Base-by-base conservation (phyloP, 1,140 invertebrate species). In the Scaptomyza montana region DNA sequence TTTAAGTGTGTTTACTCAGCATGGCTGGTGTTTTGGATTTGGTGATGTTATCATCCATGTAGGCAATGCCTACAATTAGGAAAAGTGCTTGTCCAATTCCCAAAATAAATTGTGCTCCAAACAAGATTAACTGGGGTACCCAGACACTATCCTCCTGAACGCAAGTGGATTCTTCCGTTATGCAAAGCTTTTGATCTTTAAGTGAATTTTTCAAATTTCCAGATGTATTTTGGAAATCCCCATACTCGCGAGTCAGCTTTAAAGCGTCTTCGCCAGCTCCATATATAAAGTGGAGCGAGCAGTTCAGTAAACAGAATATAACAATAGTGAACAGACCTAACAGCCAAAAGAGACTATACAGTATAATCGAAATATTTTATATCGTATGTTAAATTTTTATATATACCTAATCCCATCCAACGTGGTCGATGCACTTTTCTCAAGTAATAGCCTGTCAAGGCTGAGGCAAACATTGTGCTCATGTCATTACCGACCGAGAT, bases 261-360 rank as follows among this genome's bases (percentile, higher is more conserved):
- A 96, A 85, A 0, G 95, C 95, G 72, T 96, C 95, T 46, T 94
- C 92, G 3, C 95, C 95, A 33, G 95, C 93, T 0, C 95, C 95
- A 74, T 96, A 97, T 7, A 97, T 89, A 46, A 96, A 94, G 74
- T 96, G 96, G 12, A 96, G 96, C 2, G 95, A 78, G 53, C 94
- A 94, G 45, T 94, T 94, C 45, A 96, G 76, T 63, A 96, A 93
- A 80, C 95, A 96, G 68, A 95, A 95, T 3, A 94, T 66, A 0
- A 94, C 94, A 1, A 95, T 94, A 13, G 94, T 94, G 64, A 95
- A 94, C 66, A 95, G 93, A 16, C 96, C 96, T 77, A 95, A 6
- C 94, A 81, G 51, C 43, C 4, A 12, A 25, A 36, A 7, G 10
- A 12, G n/a, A 25, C 39, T 16, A 16, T 16, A 16, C 33, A 21